Base-by-base conservation (phyloP, 2,797 vertebrate genomes). In the Typhlichthys subterraneus region DNA sequence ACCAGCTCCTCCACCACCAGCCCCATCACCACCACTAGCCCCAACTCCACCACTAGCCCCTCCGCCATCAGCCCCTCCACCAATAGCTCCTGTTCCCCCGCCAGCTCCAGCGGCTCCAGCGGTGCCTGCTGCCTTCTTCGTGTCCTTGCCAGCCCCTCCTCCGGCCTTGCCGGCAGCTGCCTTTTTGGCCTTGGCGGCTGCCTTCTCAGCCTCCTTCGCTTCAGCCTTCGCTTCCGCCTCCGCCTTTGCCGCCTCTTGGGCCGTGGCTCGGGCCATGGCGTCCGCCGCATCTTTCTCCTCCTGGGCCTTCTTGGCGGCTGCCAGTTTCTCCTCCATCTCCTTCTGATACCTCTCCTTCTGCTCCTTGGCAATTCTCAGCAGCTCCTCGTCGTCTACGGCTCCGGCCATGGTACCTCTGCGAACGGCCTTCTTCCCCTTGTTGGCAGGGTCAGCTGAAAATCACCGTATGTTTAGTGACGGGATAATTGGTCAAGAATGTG, bases 351-450 rank as follows among this genome's bases (percentile, higher is more conserved):
- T 88, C 59, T 90, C 92, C 47, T 89, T 85, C 61, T 93, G 92
- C 45, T 92, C 91, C 45, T 87, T 85, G 1, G 92, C 91, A 55
- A 92, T 85, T 85, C 29, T 92, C 5, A 61, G 1, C 42, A 94
- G 72, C 0, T 92, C 90, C 1, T 61, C 80, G 0, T 87, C 81
- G 49, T 72, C 61, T 4, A 58, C 45, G 0, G 59, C 85, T 48
- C 91, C 92, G 33, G 90, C 91, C 62, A 81, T 50, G 1, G 89
- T 92, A 1, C 79, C 83, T 82, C 93, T 93, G 15, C 91, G 90
- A 49, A 57, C 63, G 53, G 9, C 73, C 62, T 92, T 92, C 75
- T 92, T 93, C 7, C 89, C 87, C 65, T 88, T 89, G 47, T 52
- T 65, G 11, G 60, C 66, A 29, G 80, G 58, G 71, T 91, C 78